These are phyloP conservation scores for Enoplosus armatus DNA, from an alignment of 2,797 vertebrate species.

Conservation along the genomic window DNA sequence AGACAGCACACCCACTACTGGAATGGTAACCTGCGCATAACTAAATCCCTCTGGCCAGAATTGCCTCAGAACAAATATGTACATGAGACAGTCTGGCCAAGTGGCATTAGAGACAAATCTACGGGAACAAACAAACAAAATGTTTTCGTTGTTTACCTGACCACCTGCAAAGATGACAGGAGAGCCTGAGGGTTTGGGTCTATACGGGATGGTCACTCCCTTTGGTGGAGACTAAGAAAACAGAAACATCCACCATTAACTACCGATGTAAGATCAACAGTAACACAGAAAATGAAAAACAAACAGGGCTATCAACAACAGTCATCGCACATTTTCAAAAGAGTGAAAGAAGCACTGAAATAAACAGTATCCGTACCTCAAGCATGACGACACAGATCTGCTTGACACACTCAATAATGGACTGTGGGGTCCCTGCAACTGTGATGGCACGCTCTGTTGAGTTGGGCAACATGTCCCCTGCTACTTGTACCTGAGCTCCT, in stretches of 20 bases:
- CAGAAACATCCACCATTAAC: slow-evolving; percentile 8
- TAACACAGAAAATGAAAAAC: background rate
- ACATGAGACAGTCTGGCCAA: too few relatives aligned
- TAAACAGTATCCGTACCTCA: slow-evolving; percentile 83
- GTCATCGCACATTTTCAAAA: background rate
- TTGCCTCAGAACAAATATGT: background rate
- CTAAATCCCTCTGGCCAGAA: slow-evolving; percentile 5
- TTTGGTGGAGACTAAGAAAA: slow-evolving; percentile 91
- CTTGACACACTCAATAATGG: slow-evolving; percentile 98
- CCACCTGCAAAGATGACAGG: slow-evolving; percentile 98
- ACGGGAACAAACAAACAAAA: background rate
- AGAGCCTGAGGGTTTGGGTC: slow-evolving; percentile 96
- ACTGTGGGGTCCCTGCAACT: slow-evolving; percentile 94
- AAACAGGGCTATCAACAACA: background rate
- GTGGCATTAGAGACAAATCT: background rate
- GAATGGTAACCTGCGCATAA: background rate
- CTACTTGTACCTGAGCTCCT: slow-evolving; percentile 97
- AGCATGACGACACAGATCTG: slow-evolving; percentile 98
- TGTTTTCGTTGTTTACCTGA: slow-evolving; percentile 86
- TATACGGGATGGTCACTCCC: slow-evolving; percentile 96
- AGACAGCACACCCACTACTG: slow-evolving; percentile 6
- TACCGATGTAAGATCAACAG: background rate
- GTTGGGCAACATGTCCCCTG: slow-evolving; percentile 97
- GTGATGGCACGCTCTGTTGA: slow-evolving; percentile 96
- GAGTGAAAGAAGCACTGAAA: background rate